Evolutionary conservation across 2,888 invertebrate species (phyloP).

Genomic region (Nemurella pictetii): DNA sequence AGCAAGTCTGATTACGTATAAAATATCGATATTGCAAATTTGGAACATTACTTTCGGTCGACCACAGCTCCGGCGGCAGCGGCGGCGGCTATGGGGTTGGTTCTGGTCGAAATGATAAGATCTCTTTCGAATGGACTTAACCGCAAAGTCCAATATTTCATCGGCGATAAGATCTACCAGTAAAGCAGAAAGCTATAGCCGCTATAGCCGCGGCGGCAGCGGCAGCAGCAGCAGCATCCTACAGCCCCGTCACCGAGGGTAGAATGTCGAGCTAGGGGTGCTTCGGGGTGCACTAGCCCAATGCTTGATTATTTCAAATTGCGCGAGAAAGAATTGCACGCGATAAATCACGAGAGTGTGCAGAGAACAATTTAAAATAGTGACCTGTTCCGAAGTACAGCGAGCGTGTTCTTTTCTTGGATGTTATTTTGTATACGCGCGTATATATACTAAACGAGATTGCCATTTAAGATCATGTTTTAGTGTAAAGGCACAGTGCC

Average conservation of each 20-base stretch:
- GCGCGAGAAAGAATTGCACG: background rate
- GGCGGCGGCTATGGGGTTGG: background rate
- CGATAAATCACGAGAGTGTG: background rate
- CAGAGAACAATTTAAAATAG: background rate
- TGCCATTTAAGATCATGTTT: background rate
- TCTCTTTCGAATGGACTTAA: slow-evolving; percentile 16
- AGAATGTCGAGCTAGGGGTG: background rate
- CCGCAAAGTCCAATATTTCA: slow-evolving; percentile 29
- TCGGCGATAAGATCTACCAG: slow-evolving; percentile 19
- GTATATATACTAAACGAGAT: background rate
- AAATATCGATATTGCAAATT: slow-evolving; percentile 33
- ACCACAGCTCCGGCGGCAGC: slow-evolving; percentile 4
- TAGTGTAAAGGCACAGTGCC: background rate
- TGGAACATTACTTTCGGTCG: slow-evolving; percentile 28
- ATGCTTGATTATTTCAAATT: slow-evolving; percentile 26
- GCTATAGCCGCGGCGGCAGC: background rate
- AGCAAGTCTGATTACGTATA: slow-evolving; percentile 28
- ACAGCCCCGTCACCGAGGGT: background rate
- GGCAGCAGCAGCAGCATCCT: background rate
- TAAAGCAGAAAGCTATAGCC: background rate
- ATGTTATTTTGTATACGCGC: background rate
- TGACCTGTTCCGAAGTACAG: background rate
- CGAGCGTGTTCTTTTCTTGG: background rate
- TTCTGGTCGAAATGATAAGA: slow-evolving; percentile 18
- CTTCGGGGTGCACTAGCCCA: background rate